Evolutionary conservation across 2,797 vertebrate genomes (phyloP), one percentile per base, ranked within the genome.

Genomic region (Schizopygopsis pylzovi): DNA sequence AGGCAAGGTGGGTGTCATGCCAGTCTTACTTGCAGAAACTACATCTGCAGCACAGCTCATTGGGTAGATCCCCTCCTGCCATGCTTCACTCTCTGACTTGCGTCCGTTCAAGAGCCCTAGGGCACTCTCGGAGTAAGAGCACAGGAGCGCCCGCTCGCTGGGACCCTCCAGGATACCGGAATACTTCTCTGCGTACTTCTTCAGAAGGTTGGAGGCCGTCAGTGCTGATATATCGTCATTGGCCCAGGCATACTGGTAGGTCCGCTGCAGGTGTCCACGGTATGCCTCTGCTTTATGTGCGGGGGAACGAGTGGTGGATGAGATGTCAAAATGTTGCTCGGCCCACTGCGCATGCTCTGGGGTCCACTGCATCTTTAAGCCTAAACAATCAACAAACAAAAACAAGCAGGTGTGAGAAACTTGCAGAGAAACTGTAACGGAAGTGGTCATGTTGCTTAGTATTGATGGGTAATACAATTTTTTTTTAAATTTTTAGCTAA

Each of bases 331-430:
- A 96, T 99, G 98, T 95, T 99, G 98, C 87, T 99, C 98, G 92
- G 98, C 98, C 98, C 98, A 99, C 96, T 99, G 98, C 91, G 97
- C 98, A 96, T 99, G 98, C 96, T 99, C 98, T 25, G 97, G 98
- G 96, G 97, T 99, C 98, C 98, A 99, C 98, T 99, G 98, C 98
- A 99, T 99, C 97, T 99, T 99, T 97, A 99, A 96, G 97, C 98
- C 98, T 99, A 90, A 92, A 87, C 33, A 84, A 75, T 79, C 18
- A 77, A 77, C 54, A 88, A 85, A 90, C 73, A 88, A 63, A 91
- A 83, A 90, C 85, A 93, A 81, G 92, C 86, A 90, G n/a, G 88
- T 82, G 84, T 92, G 76, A 93, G 86, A 87, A 90, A 85, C 78
- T 13, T 80, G 85, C 37, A 43, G 33, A 33, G 33, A 33, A 68